Base-by-base conservation (phyloP, 2,888 invertebrate genomes). In the Serripes groenlandicus region DNA sequence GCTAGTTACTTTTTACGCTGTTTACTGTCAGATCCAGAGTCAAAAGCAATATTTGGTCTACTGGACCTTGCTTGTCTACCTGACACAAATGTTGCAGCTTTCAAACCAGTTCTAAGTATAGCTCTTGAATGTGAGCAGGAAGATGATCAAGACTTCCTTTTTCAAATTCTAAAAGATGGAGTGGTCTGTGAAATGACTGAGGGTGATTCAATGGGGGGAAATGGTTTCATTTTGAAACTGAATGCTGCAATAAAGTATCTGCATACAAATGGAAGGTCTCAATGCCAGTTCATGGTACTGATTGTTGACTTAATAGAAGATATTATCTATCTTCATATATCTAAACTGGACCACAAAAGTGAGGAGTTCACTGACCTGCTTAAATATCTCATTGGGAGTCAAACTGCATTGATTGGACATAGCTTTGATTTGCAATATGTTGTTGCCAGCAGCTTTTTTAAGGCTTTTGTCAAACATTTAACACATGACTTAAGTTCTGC, bases 1-100 rank as follows among this genome's bases (percentile, higher is more conserved):
- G 42, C 75, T n/a, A 64, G 60, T 34, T 84, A 75, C 35, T 75
- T 81, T 21, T 58, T 78, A 3, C 73, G 81, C 15, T 84, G 84
- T 18, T 23, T 84, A 7, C 62, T 56, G 0, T 54, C 75, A 52
- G 49, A 85, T 66, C 69, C 77, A 30, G 60, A 75, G 11, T 62
- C 81, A 23, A 52, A n/a, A 11, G 76, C 81, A 32, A 52, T 69
- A n/a, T 7, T 1, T 9, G 73, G 32, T 37, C 42, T 78, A 2
- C 37, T 81, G 34, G 26, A 56, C 15, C 34, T 62, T 1, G 26
- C 66, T 9, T 28, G 28, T 64, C 18, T 80, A 28, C 71, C 77
- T 26, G 80, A 80, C 15, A 56, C 49, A 21, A 52, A 60, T 18
- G 5, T 64, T 1, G 58, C 60, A 30, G 34, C 74, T 35, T 52